phyloP scores from a whole-genome alignment of 53 echinoderm and acorn worm species.

The Crossaster papposus region DNA sequence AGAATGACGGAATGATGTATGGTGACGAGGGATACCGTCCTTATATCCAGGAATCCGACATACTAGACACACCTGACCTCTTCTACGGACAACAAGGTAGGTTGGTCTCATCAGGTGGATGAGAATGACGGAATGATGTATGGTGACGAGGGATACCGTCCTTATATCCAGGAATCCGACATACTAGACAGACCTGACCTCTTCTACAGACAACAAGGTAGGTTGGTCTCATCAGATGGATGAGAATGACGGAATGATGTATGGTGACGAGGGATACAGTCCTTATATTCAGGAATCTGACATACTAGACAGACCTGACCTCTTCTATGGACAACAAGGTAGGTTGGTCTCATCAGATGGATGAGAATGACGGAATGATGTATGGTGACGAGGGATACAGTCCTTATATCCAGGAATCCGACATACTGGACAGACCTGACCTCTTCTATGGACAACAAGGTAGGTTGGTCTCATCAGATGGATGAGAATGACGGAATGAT shows the following conservation, averaged over 20 bases:
- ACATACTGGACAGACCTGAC: too few species aligned
- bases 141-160: slow-evolving; percentile 96
- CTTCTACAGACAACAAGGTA: slow-evolving; percentile 86
- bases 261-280: slow-evolving; percentile 96
- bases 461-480: too few species aligned
- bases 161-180: slow-evolving; percentile 97
- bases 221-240: slow-evolving; percentile 62
- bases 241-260: slow-evolving; percentile 91
- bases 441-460: too few species aligned
- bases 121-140: slow-evolving; percentile 94
- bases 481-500: too few species aligned
- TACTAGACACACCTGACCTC: slow-evolving; percentile 90
- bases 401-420: too few species aligned
- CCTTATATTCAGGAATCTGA: slow-evolving; percentile 99
- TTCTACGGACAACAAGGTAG: slow-evolving; percentile 87
- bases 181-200: slow-evolving; percentile 94
- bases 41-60: slow-evolving; percentile 97
- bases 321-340: slow-evolving; percentile 91
- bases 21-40: slow-evolving; percentile 98
- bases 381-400: too few species aligned
- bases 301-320: slow-evolving; percentile 91
- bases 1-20: slow-evolving; percentile 91
- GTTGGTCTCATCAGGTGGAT: slow-evolving; percentile 62
- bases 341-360: background rate
- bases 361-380: too few species aligned